Evolutionary conservation across 1,140 invertebrate genomes (phyloP).

Genomic region (Lineus longissimus): DNA sequence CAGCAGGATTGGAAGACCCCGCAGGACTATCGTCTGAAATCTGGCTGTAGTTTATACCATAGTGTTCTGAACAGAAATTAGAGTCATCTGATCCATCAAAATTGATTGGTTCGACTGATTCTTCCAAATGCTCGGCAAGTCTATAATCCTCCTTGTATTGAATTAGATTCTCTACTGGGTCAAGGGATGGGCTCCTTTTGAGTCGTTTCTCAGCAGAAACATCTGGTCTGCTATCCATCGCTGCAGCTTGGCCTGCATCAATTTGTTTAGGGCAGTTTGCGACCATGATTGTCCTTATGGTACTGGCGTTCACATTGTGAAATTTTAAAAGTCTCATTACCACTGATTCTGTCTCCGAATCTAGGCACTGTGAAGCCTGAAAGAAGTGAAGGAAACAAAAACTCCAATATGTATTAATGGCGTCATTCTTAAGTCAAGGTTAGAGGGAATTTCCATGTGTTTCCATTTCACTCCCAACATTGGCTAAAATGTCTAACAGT

Average conservation of each 20-base stretch:
- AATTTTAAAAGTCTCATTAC: slow-evolving; percentile 75
- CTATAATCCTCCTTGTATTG: slow-evolving; percentile 29
- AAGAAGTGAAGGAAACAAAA: slow-evolving; percentile 11
- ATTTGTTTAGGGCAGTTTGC: slow-evolving; percentile 61
- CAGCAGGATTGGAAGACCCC: no score
- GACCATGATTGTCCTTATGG: slow-evolving; percentile 71
- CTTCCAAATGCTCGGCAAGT: slow-evolving; percentile 14
- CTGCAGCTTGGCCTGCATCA: background rate
- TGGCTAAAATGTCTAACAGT: no score
- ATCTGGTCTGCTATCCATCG: slow-evolving; percentile 6
- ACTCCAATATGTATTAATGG: background rate
- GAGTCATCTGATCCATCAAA: no score
- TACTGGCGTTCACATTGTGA: slow-evolving; percentile 79
- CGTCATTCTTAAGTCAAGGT: no score
- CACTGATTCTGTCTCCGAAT: slow-evolving; percentile 76
- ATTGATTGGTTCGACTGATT: no score
- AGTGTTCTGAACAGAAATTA: no score
- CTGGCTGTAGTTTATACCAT: no score
- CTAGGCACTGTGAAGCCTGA: slow-evolving; percentile 55
- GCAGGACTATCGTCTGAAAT: no score
- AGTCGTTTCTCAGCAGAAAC: background rate
- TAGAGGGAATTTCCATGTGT: no score
- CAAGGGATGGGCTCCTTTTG: background rate
- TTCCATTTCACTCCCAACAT: no score
- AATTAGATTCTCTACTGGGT: background rate